Evolutionary conservation across 2,888 invertebrate genomes (phyloP), one percentile per base, ranked within the genome.

Genomic region (Malthinus seriepunctatus): DNA sequence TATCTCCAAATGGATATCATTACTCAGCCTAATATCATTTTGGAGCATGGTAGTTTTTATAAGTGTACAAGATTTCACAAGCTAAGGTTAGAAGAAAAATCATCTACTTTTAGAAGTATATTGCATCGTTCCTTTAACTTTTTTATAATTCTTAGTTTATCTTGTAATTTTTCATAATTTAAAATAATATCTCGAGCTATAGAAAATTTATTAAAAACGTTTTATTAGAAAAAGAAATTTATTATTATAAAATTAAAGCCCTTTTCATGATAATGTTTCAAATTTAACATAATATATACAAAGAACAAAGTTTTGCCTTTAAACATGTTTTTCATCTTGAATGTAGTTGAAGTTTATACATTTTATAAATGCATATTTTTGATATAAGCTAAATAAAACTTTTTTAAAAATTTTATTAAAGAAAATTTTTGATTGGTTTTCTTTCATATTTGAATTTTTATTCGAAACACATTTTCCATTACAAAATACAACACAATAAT

Each of bases 1-100:
- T 42, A 42, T 42, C 39, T 42, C 39, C 39, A 42, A 42, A 42
- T 42, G 39, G 39, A 42, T 42, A 42, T 42, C 39, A 42, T 42
- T 42, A 42, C 39, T 42, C 39, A 42, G 39, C 39, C 39, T 42
- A 42, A 42, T 42, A 42, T 42, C 39, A 42, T 42, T 42, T 42
- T 42, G 9, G 39, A 42, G 39, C 39, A 42, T 42, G 39, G 39
- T 42, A 42, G 39, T 42, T 42, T 42, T 42, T 42, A 42, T 42
- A 42, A 42, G 39, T 42, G 39, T 42, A 42, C 39, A 42, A 42
- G 39, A 42, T 42, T 42, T 42, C 39, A 42, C 15, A 42, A 42
- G 39, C 39, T 42, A 42, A 42, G 39, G 39, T 42, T 42, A 42
- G 39, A 42, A 42, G 39, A 42, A 42, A 42, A 42, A 42, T 42